Evolutionary conservation across 2,797 vertebrate species (phyloP), one percentile per base, ranked within the genome.

Genomic region (Liparis tanakae): DNA sequence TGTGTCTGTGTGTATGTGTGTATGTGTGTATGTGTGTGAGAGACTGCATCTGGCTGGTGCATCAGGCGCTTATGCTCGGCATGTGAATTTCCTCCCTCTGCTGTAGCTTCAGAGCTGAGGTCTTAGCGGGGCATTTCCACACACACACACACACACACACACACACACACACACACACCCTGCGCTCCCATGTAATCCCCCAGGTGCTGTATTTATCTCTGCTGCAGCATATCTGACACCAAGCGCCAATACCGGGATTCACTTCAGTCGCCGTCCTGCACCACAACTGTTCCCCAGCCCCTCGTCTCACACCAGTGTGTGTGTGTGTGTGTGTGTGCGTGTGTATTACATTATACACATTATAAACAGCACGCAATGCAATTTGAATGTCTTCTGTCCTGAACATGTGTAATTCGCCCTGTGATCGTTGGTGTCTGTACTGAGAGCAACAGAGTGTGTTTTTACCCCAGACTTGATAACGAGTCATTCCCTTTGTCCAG

Each of bases 131-230:
- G 77, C 81, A 85, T 83, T 85, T 89, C 84, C 72, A 75, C 79
- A 78, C 74, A 59, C 68, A 68, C 68, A 66, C 60, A 43, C 41
- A 43, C 12, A 43, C 56, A 71, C 70, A 80, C 67, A 67, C 62
- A 48, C 58, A 61, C 71, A 54, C 60, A 74, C 58, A 63, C 75
- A 67, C 36, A 44, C 36, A 56, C 44, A 94, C 91, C 90, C 87
- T 88, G 90, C 90, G 86, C 80, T 89, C 90, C 85, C 76, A 83
- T 92, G 91, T 79, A 90, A 85, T 91, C 87, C 95, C 93, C 84
- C 91, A 93, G 95, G 84, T 95, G 91, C 94, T 95, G 94, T 93
- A 87, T 95, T 91, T 96, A 94, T 95, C 93, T 95, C 37, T 79
- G 85, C 83, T 90, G 82, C 83, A 87, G 72, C 81, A 78, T 92